Evolutionary conservation across 2,797 vertebrate species (phyloP), one percentile per base, ranked within the genome.

Genomic region (Gallinago nigripennis): DNA sequence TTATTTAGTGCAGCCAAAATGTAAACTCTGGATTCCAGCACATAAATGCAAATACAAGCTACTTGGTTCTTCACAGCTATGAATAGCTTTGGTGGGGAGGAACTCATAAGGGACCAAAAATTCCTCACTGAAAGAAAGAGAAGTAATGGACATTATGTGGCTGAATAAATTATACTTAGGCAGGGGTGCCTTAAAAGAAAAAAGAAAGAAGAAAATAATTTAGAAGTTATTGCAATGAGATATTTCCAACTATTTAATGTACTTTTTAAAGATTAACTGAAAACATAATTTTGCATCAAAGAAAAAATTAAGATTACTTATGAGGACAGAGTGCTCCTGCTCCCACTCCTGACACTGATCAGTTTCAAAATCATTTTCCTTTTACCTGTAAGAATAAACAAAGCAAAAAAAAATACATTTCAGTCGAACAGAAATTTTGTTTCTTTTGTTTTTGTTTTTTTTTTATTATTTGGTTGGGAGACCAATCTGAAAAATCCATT

Each of bases 401-500:
- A 90, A 87, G 64, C 3, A 56, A 78, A 71, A 12, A 86, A 70
- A 63, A 54, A n/a, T 23, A 12, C 6, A 31, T 48, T 80, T 64
- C 31, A 88, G 15, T 13, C 70, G 21, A 83, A 57, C 7, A 79
- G 21, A 65, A 16, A 48, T 35, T 68, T 83, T 58, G 5, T 31
- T 19, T 24, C 17, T 33, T 27, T 48, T 23, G 3, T 2, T 41
- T 33, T 30, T 6, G 33, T 19, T 23, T 4, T 3, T 45, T 23
- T 46, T 33, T 37, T 48, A n/a, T 60, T 39, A 12, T 87, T 93
- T 85, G 10, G 5, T 57, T 76, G 53, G 50, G 58, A 93, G 81
- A 80, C 20, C 30, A 89, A 64, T 87, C 71, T 89, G 78, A 81
- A 94, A 96, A 94, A 93, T 91, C 81, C 81, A 92, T 93, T 97